Base-by-base conservation (phyloP, 1,140 invertebrate species). In the Drosophila ohnishii region DNA sequence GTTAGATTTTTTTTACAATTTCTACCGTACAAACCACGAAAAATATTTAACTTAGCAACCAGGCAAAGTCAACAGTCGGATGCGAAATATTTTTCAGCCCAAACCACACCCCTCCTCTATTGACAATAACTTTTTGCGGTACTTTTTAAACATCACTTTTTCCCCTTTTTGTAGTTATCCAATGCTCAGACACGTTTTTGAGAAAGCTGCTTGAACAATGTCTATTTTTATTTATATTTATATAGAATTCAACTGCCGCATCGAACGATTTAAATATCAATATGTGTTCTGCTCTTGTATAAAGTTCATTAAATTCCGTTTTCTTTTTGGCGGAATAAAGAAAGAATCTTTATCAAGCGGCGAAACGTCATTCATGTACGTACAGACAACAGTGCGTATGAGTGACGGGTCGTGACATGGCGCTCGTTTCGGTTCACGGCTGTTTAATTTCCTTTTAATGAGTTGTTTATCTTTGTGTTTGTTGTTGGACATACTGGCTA, bases 381-480 rank as follows among this genome's bases (percentile, higher is more conserved):
- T 77, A 70, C 50, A 42, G 57, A 76, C 64, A 77, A 72, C 67
- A 62, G 61, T 82, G 82, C 82, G 82, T 79, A 82, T 82, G 83
- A 79, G 83, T 87, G 83, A 86, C 83, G 55, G 62, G 71, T 75
- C 73, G 64, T 79, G 78, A 87, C 83, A 75, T 75, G 73, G 42
- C 55, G 71, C 58, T 69, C 50, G 47, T 65, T 78, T 86, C 47
- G 40, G 66, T 73, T 82, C 83, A 87, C 66, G 83, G 63, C 83
- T 83, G 75, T 87, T 86, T 87, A 86, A 87, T 86, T 86, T 85
- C 66, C 60, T 64, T 78, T 86, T 87, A 87, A 87, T 87, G 83
- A 86, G 79, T 87, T 86, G 75, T 87, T 87, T 86, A 82, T 87
- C 83, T 86, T 79, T 69, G 45, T 78, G 61, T 28, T 48, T 50